phyloP scores from a whole-genome alignment of 2,888 invertebrate genomes.

The Heliothis peltigera region DNA sequence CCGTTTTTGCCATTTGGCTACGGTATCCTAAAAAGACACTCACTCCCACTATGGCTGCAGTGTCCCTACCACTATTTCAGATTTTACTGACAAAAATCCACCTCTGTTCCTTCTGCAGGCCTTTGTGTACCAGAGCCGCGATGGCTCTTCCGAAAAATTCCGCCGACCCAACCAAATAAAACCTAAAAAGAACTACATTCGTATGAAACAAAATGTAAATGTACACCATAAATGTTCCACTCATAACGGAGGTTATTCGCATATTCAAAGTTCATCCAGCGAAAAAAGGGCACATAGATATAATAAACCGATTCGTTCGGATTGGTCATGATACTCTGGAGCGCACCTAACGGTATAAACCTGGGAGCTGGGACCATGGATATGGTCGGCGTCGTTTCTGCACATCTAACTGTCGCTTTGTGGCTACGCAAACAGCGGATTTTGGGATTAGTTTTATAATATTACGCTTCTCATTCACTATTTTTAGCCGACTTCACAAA shows the following conservation, averaged over 20 bases:
- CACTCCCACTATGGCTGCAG: too few relatives aligned
- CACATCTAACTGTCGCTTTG: constrained; percentile 67
- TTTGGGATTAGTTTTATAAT: neutral
- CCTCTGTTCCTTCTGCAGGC: too few relatives aligned
- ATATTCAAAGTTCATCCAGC: constrained; percentile 51
- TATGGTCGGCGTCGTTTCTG: constrained; percentile 67
- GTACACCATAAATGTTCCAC: constrained; percentile 38
- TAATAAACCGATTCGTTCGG: constrained; percentile 75
- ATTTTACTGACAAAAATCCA: too few relatives aligned
- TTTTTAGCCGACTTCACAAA: too few relatives aligned
- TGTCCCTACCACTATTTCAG: too few relatives aligned
- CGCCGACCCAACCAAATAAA: neutral
- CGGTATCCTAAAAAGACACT: too few relatives aligned
- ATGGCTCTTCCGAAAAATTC: too few relatives aligned
- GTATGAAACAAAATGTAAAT: constrained; percentile 4
- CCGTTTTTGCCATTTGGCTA: too few relatives aligned
- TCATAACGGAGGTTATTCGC: constrained; percentile 27
- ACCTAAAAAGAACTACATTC: constrained; percentile 5
- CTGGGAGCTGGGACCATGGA: constrained; percentile 71
- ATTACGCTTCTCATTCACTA: neutral
- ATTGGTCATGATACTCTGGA: constrained; percentile 72
- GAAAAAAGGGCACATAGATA: constrained; percentile 64
- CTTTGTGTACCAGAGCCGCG: too few relatives aligned
- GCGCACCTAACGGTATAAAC: constrained; percentile 76
- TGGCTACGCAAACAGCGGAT: constrained; percentile 54